phyloP scores from a whole-genome alignment of 2,797 vertebrate species.

The Carapus acus region DNA sequence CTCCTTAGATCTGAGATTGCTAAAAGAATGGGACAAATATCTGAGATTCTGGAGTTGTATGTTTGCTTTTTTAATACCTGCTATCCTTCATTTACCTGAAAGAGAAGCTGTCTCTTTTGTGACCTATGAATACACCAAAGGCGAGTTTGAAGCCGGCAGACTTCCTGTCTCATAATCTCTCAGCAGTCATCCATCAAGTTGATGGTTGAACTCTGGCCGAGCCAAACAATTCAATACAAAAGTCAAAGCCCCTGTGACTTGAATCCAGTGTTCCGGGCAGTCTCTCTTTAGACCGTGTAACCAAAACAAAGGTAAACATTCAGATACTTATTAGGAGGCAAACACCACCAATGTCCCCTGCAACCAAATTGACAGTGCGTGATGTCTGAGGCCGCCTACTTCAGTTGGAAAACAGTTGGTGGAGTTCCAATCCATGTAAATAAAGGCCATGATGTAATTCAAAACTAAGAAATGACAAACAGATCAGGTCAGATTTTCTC shows the following conservation, averaged over 20 bases:
- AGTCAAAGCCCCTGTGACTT: constrained; percentile 48
- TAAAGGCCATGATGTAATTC: constrained; percentile 5
- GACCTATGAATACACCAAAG: constrained; percentile 46
- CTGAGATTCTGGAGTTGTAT: not conserved
- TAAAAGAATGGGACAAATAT: not conserved
- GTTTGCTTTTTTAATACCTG: not conserved
- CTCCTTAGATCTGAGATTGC: not conserved
- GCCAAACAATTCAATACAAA: constrained; percentile 38
- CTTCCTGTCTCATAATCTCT: constrained; percentile 49
- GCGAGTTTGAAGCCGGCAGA: constrained; percentile 46
- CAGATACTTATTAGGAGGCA: constrained; percentile 26
- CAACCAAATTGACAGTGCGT: constrained; percentile 45
- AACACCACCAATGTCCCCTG: constrained; percentile 30
- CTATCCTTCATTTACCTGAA: not conserved
- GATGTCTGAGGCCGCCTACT: constrained; percentile 31
- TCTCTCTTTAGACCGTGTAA: constrained; percentile 51
- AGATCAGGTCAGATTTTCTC: constrained; percentile 27
- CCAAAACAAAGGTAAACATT: constrained; percentile 63
- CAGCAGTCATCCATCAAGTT: constrained; percentile 42
- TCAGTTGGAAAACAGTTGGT: constrained; percentile 13
- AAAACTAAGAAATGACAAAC: not conserved
- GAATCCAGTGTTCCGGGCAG: constrained; percentile 41
- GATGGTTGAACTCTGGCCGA: constrained; percentile 33
- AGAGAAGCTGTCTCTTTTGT: constrained; percentile 9
- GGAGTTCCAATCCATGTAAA: constrained; percentile 7